Conservation (phyloP, 2,113 vertebrate species). For the Plecotus auritus region DNA sequence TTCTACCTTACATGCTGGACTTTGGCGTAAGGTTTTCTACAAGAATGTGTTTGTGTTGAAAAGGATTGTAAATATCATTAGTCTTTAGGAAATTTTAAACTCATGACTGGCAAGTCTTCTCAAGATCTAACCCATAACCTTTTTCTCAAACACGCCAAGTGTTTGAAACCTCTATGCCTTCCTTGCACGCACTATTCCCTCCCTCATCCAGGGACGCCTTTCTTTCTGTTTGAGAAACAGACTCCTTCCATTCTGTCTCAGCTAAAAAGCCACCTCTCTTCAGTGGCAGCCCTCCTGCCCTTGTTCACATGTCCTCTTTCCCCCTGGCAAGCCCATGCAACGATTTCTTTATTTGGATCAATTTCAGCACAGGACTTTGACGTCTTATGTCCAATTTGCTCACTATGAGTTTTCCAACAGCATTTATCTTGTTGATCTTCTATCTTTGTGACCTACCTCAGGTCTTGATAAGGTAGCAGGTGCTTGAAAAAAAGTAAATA, state of each 20-base stretch:
- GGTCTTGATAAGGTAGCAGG: neutral
- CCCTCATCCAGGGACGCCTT: too few species aligned
- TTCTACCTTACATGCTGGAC: neutral
- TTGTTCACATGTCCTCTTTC: neutral
- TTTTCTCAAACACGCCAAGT: neutral
- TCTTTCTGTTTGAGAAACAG: neutral
- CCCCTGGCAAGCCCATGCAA: neutral
- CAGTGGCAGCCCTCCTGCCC: neutral
- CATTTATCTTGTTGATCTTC: neutral
- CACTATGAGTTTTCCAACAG: neutral
- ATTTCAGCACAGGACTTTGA: neutral
- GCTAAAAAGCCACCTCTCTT: neutral
- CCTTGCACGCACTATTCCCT: neutral
- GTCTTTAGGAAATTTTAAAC: neutral
- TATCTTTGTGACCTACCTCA: neutral
- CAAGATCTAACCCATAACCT: neutral
- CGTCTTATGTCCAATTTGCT: neutral
- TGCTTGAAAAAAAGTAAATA: neutral
- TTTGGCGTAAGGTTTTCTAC: neutral
- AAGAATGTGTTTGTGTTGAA: neutral
- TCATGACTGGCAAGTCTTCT: neutral
- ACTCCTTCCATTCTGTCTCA: neutral
- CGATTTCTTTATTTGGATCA: neutral
- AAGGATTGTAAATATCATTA: neutral
- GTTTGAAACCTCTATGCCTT: rapidly evolving